phyloP scores from a whole-genome alignment of 1,140 invertebrate species.

The Meloidogyne floridensis region DNA sequence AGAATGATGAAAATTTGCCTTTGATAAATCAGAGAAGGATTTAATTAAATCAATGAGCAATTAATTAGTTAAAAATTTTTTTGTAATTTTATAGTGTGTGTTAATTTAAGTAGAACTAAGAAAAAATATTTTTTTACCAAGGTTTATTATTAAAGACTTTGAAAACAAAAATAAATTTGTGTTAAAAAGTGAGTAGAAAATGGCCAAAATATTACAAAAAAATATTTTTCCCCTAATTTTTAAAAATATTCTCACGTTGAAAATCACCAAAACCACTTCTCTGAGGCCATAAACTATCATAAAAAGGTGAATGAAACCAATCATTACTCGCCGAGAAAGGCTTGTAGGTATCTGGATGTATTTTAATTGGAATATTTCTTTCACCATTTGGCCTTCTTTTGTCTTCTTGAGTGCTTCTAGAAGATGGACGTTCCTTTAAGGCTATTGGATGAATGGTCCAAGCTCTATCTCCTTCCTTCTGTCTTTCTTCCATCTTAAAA shows the following conservation, averaged over 20 bases:
- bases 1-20: no score
- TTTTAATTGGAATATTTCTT: constrained; percentile 5
- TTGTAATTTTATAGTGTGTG: no score
- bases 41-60: no score
- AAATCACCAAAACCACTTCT: neutral
- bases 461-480: neutral
- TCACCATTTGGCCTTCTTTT: neutral
- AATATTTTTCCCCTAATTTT: no score
- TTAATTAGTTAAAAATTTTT: no score
- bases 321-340: neutral
- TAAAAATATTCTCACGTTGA: neutral
- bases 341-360: neutral
- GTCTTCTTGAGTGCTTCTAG: neutral
- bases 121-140: no score
- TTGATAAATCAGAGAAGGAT: no score
- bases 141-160: no score
- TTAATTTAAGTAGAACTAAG: no score
- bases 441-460: constrained; percentile 30
- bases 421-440: constrained; percentile 21
- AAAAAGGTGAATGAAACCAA: neutral
- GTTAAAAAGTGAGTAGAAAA: no score
- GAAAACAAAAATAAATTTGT: no score
- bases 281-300: neutral
- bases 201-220: no score
- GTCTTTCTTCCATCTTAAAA: neutral